Conservation (phyloP, 2,888 invertebrate genomes). For the Caenorhabditis sp. region DNA sequence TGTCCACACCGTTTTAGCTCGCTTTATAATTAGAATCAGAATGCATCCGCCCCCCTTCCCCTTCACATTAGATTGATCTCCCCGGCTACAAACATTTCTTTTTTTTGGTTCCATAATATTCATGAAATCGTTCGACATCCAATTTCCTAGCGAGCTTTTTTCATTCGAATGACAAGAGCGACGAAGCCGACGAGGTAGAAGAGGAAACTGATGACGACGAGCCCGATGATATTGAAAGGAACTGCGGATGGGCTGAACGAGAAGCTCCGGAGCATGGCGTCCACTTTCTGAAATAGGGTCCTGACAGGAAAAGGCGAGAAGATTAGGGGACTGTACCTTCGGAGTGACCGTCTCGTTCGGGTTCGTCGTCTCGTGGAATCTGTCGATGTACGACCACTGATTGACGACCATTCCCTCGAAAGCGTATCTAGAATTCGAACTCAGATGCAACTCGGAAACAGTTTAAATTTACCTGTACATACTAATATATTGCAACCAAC, state of each 20-base stretch:
- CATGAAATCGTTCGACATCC: too few relatives aligned
- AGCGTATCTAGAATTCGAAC: conserved; percentile 59
- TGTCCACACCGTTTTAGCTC: too few relatives aligned
- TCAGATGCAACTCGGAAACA: too few relatives aligned
- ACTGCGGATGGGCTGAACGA: conserved; percentile 61
- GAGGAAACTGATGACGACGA: conserved; percentile 45
- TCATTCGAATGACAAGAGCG: conserved; percentile 66
- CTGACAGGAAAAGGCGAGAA: not conserved
- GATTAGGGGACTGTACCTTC: not conserved
- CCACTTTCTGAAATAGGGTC: conserved; percentile 2
- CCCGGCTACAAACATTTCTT: too few relatives aligned
- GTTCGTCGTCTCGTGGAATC: too few relatives aligned
- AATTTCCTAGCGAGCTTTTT: conserved; percentile 42
- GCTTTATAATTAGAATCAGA: too few relatives aligned
- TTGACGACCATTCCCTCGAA: conserved; percentile 81
- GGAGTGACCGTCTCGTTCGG: not conserved
- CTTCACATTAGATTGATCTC: too few relatives aligned
- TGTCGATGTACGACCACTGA: conserved; percentile 61
- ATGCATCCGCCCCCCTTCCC: too few relatives aligned
- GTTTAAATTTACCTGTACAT: conserved; percentile 59
- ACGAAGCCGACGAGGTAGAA: conserved; percentile 71
- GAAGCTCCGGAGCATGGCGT: conserved; percentile 59
- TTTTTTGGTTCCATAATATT: too few relatives aligned
- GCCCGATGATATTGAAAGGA: conserved; percentile 47
- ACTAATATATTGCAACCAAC: conserved; percentile 68